Evolutionary conservation across 2,113 vertebrate genomes (phyloP), one percentile per base, ranked within the genome.

Genomic region (Labeo catla): DNA sequence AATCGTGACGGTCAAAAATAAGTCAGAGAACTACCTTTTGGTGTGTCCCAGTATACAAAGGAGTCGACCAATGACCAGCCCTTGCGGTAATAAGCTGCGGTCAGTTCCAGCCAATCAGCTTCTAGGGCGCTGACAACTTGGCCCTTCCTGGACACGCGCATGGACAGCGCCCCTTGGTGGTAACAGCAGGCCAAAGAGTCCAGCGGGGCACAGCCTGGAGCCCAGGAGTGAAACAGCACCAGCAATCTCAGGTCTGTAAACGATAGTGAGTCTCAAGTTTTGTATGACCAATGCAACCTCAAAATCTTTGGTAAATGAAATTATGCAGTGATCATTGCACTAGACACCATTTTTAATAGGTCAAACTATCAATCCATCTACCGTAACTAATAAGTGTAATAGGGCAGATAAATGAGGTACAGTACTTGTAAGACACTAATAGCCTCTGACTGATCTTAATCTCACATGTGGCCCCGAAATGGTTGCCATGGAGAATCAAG

Each of bases 71-170:
- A 92, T 7, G 97, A 96, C 92, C 98, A 96, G 90, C 98, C 98
- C 92, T 96, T 97, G 83, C 97, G 96, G 79, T 98, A 98, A 92
- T 99, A 98, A 88, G 96, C 95, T 0, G 97, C 95, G 0, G 97
- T 99, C 92, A 99, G 92, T 90, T 98, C 97, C 76, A 99, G 94
- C 98, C 98, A 99, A 87, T 99, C 98, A 6, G 98, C 98, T 81
- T 99, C 98, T 87, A 99, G 92, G 0, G 95, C 93, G 39, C 95
- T 97, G 87, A 99, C 93, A 83, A 96, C 94, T 0, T 97, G 92
- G 13, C 98, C 98, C 89, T 98, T 99, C 85, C 97, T 94, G 52
- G 96, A 96, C 4, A 98, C 95, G 59, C 97, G 97, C 96, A 99
- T 95, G 52, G 97, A 97, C 49, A 99, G 92, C 66, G 93, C 85